These are phyloP conservation scores for Hoplostethus mediterraneus DNA, from an alignment of 2,797 vertebrate species.

Conservation along the genomic window DNA sequence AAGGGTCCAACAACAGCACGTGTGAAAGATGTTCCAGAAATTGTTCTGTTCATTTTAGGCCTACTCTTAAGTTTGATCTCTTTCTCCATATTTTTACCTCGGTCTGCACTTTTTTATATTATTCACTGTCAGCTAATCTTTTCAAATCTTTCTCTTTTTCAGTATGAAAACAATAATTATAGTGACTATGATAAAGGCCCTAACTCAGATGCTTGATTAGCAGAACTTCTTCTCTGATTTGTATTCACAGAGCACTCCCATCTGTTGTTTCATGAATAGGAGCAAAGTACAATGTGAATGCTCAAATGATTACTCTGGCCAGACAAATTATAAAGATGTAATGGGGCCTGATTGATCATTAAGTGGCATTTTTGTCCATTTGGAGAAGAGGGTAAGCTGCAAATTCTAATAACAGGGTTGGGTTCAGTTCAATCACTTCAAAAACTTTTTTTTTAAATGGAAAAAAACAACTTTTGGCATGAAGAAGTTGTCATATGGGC, in stretches of 20 bases:
- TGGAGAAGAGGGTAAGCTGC: background rate
- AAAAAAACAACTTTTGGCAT: constrained; percentile 18
- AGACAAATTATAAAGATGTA: constrained; percentile 14
- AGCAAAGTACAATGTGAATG: constrained; percentile 33
- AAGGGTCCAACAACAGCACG: background rate
- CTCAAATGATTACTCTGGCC: constrained; percentile 22
- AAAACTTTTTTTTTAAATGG: constrained; percentile 1
- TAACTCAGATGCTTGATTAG: constrained; percentile 40
- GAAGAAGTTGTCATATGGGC: background rate
- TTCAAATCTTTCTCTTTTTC: too few species aligned
- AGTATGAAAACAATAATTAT: constrained; percentile 22
- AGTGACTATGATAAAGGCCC: constrained; percentile 15
- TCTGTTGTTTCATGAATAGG: constrained; percentile 24
- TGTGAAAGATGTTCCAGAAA: background rate
- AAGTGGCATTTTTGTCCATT: constrained; percentile 1
- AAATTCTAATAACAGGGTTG: background rate
- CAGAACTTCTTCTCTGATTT: background rate
- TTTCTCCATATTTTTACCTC: background rate
- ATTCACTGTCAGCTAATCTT: too few species aligned
- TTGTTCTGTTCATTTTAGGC: background rate
- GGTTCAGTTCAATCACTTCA: background rate
- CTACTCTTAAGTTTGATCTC: background rate
- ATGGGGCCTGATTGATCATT: constrained; percentile 26
- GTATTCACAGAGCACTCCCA: background rate
- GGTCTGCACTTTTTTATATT: too few species aligned